Conservation (phyloP, 1,140 invertebrate genomes). For the Nephila pilipes region DNA sequence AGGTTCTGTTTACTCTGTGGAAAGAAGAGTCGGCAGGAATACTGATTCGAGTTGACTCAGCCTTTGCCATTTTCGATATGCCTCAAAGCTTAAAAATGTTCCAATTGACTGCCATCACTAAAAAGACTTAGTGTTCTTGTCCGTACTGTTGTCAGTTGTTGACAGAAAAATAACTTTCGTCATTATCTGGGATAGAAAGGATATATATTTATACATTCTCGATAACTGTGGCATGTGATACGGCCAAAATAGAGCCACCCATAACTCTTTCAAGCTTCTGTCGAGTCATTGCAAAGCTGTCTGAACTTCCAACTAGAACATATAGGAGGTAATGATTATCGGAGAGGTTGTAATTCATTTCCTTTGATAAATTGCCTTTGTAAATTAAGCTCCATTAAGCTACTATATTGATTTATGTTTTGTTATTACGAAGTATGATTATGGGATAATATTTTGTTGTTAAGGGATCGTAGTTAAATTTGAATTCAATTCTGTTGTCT, state of each 20-base stretch:
- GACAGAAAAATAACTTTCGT: slow-evolving; percentile 62
- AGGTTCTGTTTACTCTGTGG: background rate
- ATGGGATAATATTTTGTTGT: background rate
- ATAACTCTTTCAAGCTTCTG: slow-evolving; percentile 44
- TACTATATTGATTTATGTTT: slow-evolving; percentile 34
- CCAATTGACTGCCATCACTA: background rate
- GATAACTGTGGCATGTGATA: slow-evolving; percentile 3
- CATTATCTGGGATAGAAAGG: slow-evolving; percentile 36
- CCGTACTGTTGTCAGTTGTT: slow-evolving; percentile 43
- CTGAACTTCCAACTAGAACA: background rate
- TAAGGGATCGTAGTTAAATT: slow-evolving; percentile 14
- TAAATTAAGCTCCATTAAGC: slow-evolving; percentile 33
- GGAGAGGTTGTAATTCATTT: slow-evolving; percentile 43
- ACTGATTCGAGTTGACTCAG: slow-evolving; percentile 40
- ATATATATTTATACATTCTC: slow-evolving; percentile 61
- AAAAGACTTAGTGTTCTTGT: slow-evolving; percentile 48
- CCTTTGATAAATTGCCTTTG: slow-evolving; percentile 41
- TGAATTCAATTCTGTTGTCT: background rate
- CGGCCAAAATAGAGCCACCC: background rate
- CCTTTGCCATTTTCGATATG: slow-evolving; percentile 32
- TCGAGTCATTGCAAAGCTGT: slow-evolving; percentile 25
- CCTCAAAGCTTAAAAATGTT: slow-evolving; percentile 7
- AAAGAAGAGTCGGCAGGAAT: slow-evolving; percentile 2
- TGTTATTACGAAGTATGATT: slow-evolving; percentile 4
- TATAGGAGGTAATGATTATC: slow-evolving; percentile 20